Evolutionary conservation across 2,113 vertebrate genomes (phyloP).

Genomic region (Bombycilla garrulus): DNA sequence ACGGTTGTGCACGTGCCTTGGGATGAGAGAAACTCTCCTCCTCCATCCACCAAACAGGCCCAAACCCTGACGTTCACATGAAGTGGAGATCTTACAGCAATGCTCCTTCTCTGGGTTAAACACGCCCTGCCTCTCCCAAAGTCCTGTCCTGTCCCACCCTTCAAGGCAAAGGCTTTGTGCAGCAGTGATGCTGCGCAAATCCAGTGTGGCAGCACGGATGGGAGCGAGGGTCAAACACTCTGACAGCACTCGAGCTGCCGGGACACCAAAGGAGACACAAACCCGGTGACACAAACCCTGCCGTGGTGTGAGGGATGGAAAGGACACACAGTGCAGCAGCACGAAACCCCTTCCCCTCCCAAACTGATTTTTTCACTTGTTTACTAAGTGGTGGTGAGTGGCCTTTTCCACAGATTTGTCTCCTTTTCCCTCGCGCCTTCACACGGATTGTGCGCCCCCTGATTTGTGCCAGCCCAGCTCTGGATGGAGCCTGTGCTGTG

Average conservation of each 20-base stretch:
- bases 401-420: not conserved
- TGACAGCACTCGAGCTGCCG: accelerated
- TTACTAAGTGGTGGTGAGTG: not conserved
- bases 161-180: not conserved
- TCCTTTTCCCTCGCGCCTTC: not conserved
- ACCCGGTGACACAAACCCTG: not conserved
- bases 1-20: not conserved
- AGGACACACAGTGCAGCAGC: not conserved
- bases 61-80: not conserved
- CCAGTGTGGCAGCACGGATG: accelerated
- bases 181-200: accelerated
- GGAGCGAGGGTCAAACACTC: not conserved
- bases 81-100: not conserved
- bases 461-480: not conserved
- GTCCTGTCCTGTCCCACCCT: accelerated
- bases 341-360: not conserved
- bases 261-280: not conserved
- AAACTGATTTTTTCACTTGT: not conserved
- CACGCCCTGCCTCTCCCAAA: not conserved
- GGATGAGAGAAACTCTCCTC: not conserved
- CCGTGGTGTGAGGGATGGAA: accelerated
- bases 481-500: not conserved
- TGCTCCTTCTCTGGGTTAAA: not conserved
- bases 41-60: not conserved
- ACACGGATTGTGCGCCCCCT: not conserved